These are phyloP conservation scores for Chelonus insularis DNA, from an alignment of 1,140 invertebrate genomes.

Conservation along the genomic window DNA sequence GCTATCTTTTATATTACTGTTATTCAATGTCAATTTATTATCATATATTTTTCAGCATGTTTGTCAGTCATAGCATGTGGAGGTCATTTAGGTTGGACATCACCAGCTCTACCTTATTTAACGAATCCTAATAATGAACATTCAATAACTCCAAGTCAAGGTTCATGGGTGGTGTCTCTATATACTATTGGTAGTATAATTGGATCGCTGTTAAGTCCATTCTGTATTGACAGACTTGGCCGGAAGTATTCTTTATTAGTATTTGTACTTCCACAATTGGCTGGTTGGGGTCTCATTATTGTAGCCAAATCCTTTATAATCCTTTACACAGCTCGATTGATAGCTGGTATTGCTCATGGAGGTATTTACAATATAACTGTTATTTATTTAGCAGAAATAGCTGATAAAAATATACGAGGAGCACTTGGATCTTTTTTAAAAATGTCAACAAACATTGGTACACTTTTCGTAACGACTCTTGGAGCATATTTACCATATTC, in stretches of 20 bases:
- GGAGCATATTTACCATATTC: conserved; percentile 60
- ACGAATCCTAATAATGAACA: conserved; percentile 31
- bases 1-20: not conserved
- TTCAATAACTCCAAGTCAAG: conserved; percentile 39
- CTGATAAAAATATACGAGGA: conserved; percentile 61
- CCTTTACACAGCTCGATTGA: conserved; percentile 45
- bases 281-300: conserved; percentile 47
- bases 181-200: conserved; percentile 44
- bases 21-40: not conserved
- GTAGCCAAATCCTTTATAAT: conserved; percentile 35
- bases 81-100: conserved; percentile 47
- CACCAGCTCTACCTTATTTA: conserved; percentile 46
- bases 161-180: conserved; percentile 48
- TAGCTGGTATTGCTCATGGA: conserved; percentile 59
- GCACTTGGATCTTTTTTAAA: conserved; percentile 58
- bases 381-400: conserved; percentile 64
- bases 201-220: conserved; percentile 40
- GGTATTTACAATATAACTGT: conserved; percentile 58
- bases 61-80: conserved; percentile 47
- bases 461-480: conserved; percentile 57
- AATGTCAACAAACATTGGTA: conserved; percentile 62
- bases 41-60: conserved; percentile 39
- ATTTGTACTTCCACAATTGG: conserved; percentile 43
- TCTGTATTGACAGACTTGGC: conserved; percentile 47
- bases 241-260: conserved; percentile 43